These are phyloP conservation scores for Temnothorax nylanderi DNA, from an alignment of 1,140 invertebrate genomes.

Conservation along the genomic window DNA sequence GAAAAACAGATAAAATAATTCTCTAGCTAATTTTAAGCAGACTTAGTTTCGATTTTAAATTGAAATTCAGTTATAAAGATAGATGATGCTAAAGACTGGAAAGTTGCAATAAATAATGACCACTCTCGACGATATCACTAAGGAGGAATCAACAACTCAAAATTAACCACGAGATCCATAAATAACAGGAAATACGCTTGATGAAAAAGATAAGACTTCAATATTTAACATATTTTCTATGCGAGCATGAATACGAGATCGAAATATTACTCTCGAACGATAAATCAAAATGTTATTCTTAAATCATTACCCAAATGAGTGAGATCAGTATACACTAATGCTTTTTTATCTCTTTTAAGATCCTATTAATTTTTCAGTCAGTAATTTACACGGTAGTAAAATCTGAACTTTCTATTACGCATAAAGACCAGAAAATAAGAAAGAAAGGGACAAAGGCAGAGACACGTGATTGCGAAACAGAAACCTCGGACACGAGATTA, in stretches of 20 bases:
- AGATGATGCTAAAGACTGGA: not conserved
- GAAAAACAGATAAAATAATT: not conserved
- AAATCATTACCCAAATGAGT: slow-evolving; percentile 4
- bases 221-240: not conserved
- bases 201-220: not conserved
- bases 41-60: not conserved
- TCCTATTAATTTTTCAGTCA: not conserved
- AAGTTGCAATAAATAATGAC: slow-evolving; percentile 15
- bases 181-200: not conserved
- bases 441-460: not conserved
- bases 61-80: not conserved
- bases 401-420: not conserved
- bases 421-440: not conserved
- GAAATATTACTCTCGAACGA: not conserved
- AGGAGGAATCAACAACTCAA: not conserved
- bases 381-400: not conserved
- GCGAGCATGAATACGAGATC: not conserved
- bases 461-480: slow-evolving; percentile 61
- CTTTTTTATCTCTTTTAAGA: not conserved
- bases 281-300: not conserved
- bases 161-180: not conserved
- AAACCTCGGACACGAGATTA: slow-evolving; percentile 56
- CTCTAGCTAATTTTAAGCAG: not conserved
- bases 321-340: not conserved
- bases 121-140: not conserved